Percentiles rank a stretch among this genome's conserved stretches.
phyloP scores from a whole-genome alignment of 2,888 invertebrate genomes.

The Lochmaea crataegi region DNA sequence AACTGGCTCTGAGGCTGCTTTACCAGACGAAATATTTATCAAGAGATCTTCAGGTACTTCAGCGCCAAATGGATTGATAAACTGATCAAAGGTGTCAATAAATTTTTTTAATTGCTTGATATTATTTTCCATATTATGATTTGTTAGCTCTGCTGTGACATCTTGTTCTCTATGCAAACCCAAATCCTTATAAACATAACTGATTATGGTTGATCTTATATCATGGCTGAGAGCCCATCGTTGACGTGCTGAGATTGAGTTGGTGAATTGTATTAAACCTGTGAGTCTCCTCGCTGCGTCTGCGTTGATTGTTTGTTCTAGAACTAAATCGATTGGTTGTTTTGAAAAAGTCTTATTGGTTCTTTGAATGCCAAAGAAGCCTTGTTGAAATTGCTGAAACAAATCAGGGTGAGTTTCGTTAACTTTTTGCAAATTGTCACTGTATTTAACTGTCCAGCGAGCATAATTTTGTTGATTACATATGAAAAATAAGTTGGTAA shows the following conservation, averaged over 20 bases:
- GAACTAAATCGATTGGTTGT: slow-evolving; percentile 56
- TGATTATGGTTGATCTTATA: slow-evolving; percentile 34
- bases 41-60: slow-evolving; percentile 44
- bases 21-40: slow-evolving; percentile 46
- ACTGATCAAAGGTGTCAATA: slow-evolving; percentile 42
- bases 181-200: slow-evolving; percentile 44
- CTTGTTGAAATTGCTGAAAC: too few relatives aligned
- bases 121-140: slow-evolving; percentile 45
- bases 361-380: too few relatives aligned
- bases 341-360: slow-evolving; percentile 53
- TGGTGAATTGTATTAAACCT: background rate
- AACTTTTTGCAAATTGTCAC: too few relatives aligned
- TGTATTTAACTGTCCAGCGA: too few relatives aligned
- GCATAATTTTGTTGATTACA: too few relatives aligned
- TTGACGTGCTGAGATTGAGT: background rate
- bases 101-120: slow-evolving; percentile 32
- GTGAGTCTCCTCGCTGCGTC: slow-evolving; percentile 40
- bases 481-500: too few relatives aligned
- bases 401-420: too few relatives aligned
- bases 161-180: slow-evolving; percentile 49
- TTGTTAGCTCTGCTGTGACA: slow-evolving; percentile 48
- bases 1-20: slow-evolving; percentile 45
- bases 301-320: slow-evolving; percentile 51
- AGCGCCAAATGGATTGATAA: slow-evolving; percentile 45
- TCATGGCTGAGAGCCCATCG: background rate